Evolutionary conservation across 2,888 invertebrate genomes (phyloP).

Genomic region (Acleris cristana): DNA sequence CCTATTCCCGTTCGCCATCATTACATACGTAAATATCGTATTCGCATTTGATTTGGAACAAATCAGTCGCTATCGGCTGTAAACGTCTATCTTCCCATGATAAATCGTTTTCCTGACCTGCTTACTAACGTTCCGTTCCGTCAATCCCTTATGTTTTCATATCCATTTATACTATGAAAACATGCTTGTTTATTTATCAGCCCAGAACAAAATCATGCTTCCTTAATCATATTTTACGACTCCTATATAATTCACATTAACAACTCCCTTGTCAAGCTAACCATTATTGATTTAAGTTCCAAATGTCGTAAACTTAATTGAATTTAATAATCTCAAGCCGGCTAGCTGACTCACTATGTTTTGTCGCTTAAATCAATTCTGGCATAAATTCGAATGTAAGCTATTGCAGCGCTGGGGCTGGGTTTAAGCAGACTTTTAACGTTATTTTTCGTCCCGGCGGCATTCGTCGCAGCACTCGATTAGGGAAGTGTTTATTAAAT

Average conservation of each 20-base stretch:
- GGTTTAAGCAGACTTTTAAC: slow-evolving; percentile 53
- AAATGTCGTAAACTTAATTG: slow-evolving; percentile 28
- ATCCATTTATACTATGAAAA: slow-evolving; percentile 9
- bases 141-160: slow-evolving; percentile 20
- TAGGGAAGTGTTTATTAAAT: slow-evolving; percentile 78
- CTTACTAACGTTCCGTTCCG: slow-evolving; percentile 54
- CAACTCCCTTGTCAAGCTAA: slow-evolving; percentile 21
- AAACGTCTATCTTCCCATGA: slow-evolving; percentile 66
- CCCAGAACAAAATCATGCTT: neutral
- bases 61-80: slow-evolving; percentile 65
- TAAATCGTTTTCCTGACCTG: slow-evolving; percentile 65
- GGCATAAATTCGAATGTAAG: slow-evolving; percentile 32
- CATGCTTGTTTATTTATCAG: neutral
- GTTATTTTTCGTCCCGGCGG: slow-evolving; percentile 61
- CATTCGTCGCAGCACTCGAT: slow-evolving; percentile 69
- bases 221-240: slow-evolving; percentile 22
- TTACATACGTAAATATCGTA: slow-evolving; percentile 63
- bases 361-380: slow-evolving; percentile 30
- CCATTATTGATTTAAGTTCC: slow-evolving; percentile 30
- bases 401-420: slow-evolving; percentile 39
- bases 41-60: slow-evolving; percentile 68
- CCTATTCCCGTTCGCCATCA: slow-evolving; percentile 44
- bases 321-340: slow-evolving; percentile 28
- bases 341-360: slow-evolving; percentile 17
- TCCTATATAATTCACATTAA: slow-evolving; percentile 33